Conservation (phyloP, 2,113 vertebrate species). For the Hippopotamus amphibius region DNA sequence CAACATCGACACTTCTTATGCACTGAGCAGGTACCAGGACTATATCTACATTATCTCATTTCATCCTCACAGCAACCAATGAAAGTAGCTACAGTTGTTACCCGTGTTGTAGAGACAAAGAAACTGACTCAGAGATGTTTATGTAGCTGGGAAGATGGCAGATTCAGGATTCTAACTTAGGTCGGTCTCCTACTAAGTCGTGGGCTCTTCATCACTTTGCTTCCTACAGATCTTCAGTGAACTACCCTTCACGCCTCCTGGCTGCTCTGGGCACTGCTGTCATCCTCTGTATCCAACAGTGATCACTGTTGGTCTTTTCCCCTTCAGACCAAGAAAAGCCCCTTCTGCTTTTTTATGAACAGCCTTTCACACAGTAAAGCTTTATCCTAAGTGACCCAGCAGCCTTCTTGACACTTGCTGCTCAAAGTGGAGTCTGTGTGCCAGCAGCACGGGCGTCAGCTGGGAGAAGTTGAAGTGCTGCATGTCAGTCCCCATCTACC, state of each 20-base stretch:
- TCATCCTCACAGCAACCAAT: neutral
- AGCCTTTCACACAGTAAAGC: neutral
- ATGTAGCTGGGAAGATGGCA: neutral
- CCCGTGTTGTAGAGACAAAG: neutral
- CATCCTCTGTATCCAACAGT: neutral
- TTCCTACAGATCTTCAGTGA: neutral
- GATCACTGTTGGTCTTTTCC: neutral
- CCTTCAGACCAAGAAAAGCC: neutral
- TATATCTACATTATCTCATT: neutral
- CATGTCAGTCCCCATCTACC: neutral
- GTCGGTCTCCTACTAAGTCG: neutral
- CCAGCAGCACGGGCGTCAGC: neutral
- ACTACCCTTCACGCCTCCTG: neutral
- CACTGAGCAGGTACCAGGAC: neutral
- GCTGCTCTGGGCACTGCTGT: rapidly evolving
- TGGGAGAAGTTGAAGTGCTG: neutral
- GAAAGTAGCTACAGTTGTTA: neutral
- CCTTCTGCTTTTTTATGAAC: neutral
- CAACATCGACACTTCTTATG: neutral
- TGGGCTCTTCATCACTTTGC: neutral
- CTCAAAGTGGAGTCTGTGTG: neutral
- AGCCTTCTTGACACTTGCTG: neutral
- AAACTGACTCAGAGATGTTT: neutral
- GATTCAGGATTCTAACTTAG: neutral
- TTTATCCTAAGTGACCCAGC: neutral